phyloP scores from a whole-genome alignment of 2,113 vertebrate genomes.

The Enhydra lutris region DNA sequence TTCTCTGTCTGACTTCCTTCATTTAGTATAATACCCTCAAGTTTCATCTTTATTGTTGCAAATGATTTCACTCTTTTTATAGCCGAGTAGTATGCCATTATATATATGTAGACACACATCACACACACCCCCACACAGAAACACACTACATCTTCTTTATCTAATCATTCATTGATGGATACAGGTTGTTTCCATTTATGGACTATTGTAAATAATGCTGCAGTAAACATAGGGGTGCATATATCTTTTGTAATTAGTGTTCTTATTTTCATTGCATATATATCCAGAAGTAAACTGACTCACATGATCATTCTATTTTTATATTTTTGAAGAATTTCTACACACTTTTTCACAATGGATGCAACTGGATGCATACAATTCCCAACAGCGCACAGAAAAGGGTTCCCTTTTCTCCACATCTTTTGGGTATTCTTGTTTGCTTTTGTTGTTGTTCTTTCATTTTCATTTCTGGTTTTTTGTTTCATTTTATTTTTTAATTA shows the following conservation, averaged over 20 bases:
- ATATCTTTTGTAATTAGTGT: not conserved
- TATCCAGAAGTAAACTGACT: not conserved
- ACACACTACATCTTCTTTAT: not conserved
- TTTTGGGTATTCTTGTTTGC: not conserved
- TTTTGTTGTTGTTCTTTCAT: not conserved
- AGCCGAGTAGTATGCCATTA: not conserved
- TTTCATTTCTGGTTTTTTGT: not conserved
- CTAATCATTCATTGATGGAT: not conserved
- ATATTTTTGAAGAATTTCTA: not conserved
- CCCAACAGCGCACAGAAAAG: not conserved
- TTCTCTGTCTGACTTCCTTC: not conserved
- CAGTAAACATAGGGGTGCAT: not conserved
- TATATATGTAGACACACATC: not conserved
- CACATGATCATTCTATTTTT: not conserved
- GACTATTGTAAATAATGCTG: not conserved
- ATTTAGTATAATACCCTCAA: not conserved
- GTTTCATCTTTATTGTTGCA: not conserved
- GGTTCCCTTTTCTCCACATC: not conserved
- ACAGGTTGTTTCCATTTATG: not conserved
- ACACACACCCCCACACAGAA: too few species aligned
- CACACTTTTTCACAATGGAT: not conserved
- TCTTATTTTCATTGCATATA: not conserved
- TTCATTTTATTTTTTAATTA: not conserved
- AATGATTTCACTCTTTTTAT: not conserved
- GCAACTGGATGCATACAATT: not conserved